Conservation (phyloP, 2,797 vertebrate species). For the Diceros bicornis region DNA sequence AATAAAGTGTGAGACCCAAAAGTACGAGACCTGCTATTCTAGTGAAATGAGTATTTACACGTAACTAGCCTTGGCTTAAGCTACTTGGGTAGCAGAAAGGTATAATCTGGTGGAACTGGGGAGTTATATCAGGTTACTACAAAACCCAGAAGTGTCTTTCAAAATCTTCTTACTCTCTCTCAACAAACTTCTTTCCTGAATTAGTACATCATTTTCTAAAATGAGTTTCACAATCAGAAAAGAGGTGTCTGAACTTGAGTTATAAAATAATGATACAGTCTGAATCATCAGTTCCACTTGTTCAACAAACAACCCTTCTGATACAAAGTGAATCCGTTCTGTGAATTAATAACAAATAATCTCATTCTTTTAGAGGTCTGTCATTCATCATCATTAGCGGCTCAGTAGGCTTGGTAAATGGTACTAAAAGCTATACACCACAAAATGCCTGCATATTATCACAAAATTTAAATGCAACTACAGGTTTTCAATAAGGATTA, state of each 20-base stretch:
- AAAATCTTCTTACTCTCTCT: constrained; percentile 51
- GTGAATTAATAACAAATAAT: constrained; percentile 18
- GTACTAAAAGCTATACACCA: not conserved
- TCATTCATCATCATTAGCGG: not conserved
- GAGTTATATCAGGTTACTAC: not conserved
- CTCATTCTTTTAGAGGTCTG: not conserved
- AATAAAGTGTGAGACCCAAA: not conserved
- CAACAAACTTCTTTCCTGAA: constrained; percentile 19
- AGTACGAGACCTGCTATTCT: not conserved
- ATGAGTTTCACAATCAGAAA: not conserved
- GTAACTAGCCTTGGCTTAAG: not conserved
- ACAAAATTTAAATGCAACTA: constrained; percentile 49
- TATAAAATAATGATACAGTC: not conserved
- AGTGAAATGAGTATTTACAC: not conserved
- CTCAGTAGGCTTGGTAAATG: not conserved
- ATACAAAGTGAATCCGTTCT: constrained; percentile 14
- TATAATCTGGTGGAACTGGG: not conserved
- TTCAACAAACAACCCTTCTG: constrained; percentile 7
- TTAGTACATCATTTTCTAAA: constrained; percentile 33
- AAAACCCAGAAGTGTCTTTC: constrained; percentile 43
- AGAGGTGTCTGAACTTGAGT: not conserved
- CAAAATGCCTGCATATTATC: not conserved
- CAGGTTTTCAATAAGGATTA: constrained; percentile 26
- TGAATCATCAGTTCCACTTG: not conserved
- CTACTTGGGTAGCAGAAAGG: not conserved